A percentile compares a stretch with the other conserved stretches of the same genome.
Conservation (phyloP, 2,113 vertebrate species). For the Gobio gobio region DNA sequence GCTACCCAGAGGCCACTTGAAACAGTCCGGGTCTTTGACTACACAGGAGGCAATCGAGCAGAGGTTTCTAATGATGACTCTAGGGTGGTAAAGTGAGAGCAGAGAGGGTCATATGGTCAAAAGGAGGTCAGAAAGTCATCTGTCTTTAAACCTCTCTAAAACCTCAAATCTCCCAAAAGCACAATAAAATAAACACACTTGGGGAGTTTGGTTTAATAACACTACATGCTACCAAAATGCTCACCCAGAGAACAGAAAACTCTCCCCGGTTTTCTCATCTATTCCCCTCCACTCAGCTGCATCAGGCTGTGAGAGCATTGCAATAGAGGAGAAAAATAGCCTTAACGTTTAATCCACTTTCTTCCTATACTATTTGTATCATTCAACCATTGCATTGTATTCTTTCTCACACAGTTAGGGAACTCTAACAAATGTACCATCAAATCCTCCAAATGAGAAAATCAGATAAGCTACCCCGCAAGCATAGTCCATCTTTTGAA, state of each 20-base stretch:
- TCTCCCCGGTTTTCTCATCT: not conserved
- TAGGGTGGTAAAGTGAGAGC: conserved; percentile 50
- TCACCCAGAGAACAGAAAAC: conserved; percentile 12
- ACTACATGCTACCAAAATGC: conserved; percentile 43
- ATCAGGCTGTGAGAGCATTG: conserved; percentile 16
- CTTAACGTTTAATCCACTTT: conserved; percentile 47
- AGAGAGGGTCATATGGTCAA: conserved; percentile 64
- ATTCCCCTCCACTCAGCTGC: conserved; percentile 30
- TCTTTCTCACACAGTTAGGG: conserved; percentile 56
- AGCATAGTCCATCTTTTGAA: conserved; percentile 66
- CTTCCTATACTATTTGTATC: conserved; percentile 44
- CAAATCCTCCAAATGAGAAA: conserved; percentile 69
- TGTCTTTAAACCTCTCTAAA: conserved; percentile 67
- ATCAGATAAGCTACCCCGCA: conserved; percentile 65
- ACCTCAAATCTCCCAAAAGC: conserved; percentile 62
- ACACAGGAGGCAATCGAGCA: conserved; percentile 66
- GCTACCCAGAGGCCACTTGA: conserved; percentile 54
- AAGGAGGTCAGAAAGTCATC: conserved; percentile 63
- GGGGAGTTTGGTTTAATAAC: conserved; percentile 72
- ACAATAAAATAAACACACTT: conserved; percentile 62
- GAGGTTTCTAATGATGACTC: conserved; percentile 68
- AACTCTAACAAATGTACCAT: conserved; percentile 67
- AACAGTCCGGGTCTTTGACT: conserved; percentile 61
- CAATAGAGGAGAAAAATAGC: conserved; percentile 55
- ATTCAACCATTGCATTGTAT: conserved; percentile 41